Evolutionary conservation across 2,888 invertebrate species (phyloP), one percentile per base, ranked within the genome.

Genomic region (Campoletis raptor): DNA sequence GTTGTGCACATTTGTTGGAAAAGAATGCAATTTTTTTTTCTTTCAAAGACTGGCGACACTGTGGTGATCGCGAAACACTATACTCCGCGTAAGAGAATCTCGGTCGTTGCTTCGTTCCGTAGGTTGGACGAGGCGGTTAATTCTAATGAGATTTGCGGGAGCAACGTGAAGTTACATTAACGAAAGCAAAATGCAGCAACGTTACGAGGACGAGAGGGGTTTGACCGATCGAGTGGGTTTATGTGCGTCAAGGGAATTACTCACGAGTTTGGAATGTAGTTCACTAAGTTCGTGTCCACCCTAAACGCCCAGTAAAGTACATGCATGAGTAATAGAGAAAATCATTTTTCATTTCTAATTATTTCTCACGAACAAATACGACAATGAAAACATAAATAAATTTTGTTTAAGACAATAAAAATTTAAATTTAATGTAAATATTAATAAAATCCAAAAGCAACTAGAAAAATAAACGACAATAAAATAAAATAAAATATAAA

Each of bases 191-290:
- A 45, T 52, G 72, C 77, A 36, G 79, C 70, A 30, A 72, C 24
- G 37, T 21, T 30, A 10, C 67, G 57, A 42, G 66, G 78, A 72
- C 82, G 82, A 42, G 76, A 80, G 80, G 57, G 74, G 57, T 85
- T 83, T 67, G 79, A 83, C 83, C 85, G 80, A 83, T 64, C 72
- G 82, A 83, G 85, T 83, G 83, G 86, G 83, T 15, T 80, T 66
- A 57, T 52, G 64, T 77, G 40, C 30, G 36, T n/a, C 24, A 45
- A 80, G 86, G 85, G 83, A 85, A 85, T 91, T 90, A 90, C 89
- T 91, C 91, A 91, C 83, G 87, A 70, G 24, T 21, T 52, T 85
- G 90, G 91, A 90, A 91, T 91, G 90, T 91, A 90, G 90, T 90
- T 90, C 91, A 90, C 90, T 91, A 90, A 89, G 89, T 91, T 89